Conservation (phyloP, 2,888 invertebrate species). For the Synanthedon tipuliformis region DNA sequence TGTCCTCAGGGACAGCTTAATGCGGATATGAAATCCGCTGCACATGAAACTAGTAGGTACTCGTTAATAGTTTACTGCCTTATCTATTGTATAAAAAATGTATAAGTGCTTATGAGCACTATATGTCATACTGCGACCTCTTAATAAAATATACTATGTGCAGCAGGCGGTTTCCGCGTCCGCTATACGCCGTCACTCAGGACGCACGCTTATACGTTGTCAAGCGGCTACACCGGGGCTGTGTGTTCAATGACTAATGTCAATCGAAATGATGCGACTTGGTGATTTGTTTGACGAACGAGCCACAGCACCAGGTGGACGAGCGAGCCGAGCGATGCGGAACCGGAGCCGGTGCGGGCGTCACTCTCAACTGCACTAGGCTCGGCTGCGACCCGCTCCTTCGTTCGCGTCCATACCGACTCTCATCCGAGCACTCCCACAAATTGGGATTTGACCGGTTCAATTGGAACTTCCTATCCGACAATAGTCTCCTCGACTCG, state of each 20-base stretch:
- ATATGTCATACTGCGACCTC: too few relatives aligned
- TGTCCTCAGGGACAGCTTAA: too few relatives aligned
- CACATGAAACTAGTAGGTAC: too few relatives aligned
- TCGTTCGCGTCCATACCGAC: constrained; percentile 34
- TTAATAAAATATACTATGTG: too few relatives aligned
- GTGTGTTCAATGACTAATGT: constrained; percentile 23
- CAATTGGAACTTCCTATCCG: constrained; percentile 51
- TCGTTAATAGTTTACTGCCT: too few relatives aligned
- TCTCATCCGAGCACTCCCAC: constrained; percentile 48
- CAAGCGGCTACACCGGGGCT: not conserved
- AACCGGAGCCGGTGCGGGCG: constrained; percentile 16
- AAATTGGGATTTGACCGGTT: constrained; percentile 63
- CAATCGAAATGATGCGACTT: constrained; percentile 81
- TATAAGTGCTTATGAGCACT: too few relatives aligned
- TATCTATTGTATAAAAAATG: too few relatives aligned
- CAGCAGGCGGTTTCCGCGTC: too few relatives aligned
- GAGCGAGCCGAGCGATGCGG: constrained; percentile 54
- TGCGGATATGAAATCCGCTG: too few relatives aligned
- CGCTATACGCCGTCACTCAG: too few relatives aligned
- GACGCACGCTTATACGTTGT: too few relatives aligned
- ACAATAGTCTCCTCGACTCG: constrained; percentile 45
- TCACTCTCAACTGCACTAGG: constrained; percentile 22
- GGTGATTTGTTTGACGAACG: constrained; percentile 81
- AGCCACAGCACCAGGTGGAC: constrained; percentile 83
- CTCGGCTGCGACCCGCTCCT: constrained; percentile 57